Evolutionary conservation across 2,888 invertebrate genomes (phyloP), one percentile per base, ranked within the genome.

Genomic region (Alloscopus bannaensis): DNA sequence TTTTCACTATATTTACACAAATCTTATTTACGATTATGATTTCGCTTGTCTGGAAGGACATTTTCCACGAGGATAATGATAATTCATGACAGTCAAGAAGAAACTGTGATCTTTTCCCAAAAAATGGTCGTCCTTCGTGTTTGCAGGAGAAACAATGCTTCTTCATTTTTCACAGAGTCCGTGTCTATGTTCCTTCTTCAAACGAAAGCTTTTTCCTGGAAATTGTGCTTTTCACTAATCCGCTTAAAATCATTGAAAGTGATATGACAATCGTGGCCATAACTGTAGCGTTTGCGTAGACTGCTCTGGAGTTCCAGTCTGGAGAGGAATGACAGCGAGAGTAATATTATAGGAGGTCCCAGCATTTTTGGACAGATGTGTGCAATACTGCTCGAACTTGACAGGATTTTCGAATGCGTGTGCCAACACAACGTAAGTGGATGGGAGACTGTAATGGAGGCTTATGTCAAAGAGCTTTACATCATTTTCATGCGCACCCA

Each of bases 391-490:
- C 59, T 20, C 31, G 13, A 26, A 13, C 20, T 20, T 69, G 69
- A 69, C 69, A 69, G 42, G 57, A 69, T 26, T 42, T 26, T 57
- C 20, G 57, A 24, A 42, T 69, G 57, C 57, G 69, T 69, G 69
- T 57, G 62, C 62, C 62, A 60, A 60, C 31, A 2, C 13, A 42
- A 62, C 8, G 40, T 24, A 29, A 29, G 20, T 36, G 36, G 8
- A 29, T 13, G 18, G 26, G 11, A 11, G 59, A 50, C 26, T 4
- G n/a, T 59, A 47, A 70, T 47, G 60, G 68, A 47, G 60, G 31
- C 50, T 40, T 45, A 29, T 31, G 29, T 36, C 47, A 31, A 60
- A 60, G 60, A 47, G 59, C 70, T 40, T 60, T 50, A 60, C 60
- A 28, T 59, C 70, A 60, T 60, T n/a, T n/a, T n/a, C n/a, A n/a